Evolutionary conservation across 2,888 invertebrate species (phyloP).

Genomic region (Phytoseiulus persimilis): DNA sequence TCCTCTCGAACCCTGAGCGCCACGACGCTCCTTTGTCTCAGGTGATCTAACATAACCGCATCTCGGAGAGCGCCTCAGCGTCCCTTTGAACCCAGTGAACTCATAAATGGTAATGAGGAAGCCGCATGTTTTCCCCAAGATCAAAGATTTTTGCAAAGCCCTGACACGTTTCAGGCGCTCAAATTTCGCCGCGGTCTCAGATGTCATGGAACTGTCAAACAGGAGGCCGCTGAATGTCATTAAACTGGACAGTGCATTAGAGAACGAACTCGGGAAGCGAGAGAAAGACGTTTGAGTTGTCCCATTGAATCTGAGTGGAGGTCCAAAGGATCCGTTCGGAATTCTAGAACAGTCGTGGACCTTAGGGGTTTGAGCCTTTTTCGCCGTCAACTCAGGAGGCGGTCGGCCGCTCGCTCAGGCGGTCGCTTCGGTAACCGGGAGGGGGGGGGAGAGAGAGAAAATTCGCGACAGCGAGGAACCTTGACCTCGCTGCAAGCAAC

Average conservation of each 20-base stretch:
- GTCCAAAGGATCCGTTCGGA: not conserved
- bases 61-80: not conserved
- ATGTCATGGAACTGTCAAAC: not conserved
- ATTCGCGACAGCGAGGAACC: not conserved
- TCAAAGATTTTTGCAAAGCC: not conserved
- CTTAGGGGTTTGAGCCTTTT: not conserved
- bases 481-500: not conserved
- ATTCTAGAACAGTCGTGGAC: not conserved
- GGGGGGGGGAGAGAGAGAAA: not conserved
- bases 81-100: not conserved
- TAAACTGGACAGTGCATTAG: not conserved
- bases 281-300: not conserved
- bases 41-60: not conserved
- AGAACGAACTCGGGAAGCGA: not conserved
- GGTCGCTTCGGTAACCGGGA: not conserved
- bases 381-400: not conserved
- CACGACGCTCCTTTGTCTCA: not conserved
- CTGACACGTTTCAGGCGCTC: not conserved
- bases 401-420: not conserved
- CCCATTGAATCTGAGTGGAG: not conserved
- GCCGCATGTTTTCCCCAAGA: not conserved
- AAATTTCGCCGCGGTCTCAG: not conserved
- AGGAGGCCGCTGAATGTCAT: not conserved
- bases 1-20: not conserved
- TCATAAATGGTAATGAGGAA: conserved; percentile 5